Conservation (phyloP, 2,888 invertebrate species). For the Siphonodentalium dalli region DNA sequence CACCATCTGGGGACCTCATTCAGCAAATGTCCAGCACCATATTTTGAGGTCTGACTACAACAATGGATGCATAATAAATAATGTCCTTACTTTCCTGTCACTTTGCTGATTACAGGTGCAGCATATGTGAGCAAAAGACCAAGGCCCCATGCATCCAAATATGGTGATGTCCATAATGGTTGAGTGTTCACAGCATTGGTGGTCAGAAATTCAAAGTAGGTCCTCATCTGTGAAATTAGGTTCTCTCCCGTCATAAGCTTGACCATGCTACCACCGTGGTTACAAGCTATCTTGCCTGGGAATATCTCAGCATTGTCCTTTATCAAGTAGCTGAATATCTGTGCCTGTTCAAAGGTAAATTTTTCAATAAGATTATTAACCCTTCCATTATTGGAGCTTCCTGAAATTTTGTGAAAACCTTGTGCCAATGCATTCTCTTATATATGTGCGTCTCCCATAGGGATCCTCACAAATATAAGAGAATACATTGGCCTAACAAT, state of each 20-base stretch:
- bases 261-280: constrained; percentile 60
- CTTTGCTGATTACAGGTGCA: constrained; percentile 62
- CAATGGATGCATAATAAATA: neutral
- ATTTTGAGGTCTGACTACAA: too few relatives aligned
- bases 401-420: too few relatives aligned
- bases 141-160: constrained; percentile 65
- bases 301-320: constrained; percentile 65
- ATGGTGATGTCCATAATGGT: constrained; percentile 66
- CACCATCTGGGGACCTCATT: too few relatives aligned
- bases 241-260: constrained; percentile 64
- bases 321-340: constrained; percentile 65
- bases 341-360: too few relatives aligned
- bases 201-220: constrained; percentile 65
- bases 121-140: constrained; percentile 66
- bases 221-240: constrained; percentile 65
- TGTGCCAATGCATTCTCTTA: too few relatives aligned
- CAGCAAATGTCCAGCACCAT: too few relatives aligned
- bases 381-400: too few relatives aligned
- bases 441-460: too few relatives aligned
- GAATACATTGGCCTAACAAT: too few relatives aligned
- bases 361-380: too few relatives aligned
- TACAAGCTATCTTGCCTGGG: constrained; percentile 63
- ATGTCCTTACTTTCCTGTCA: constrained; percentile 52
- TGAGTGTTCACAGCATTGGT: constrained; percentile 56
- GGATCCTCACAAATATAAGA: too few relatives aligned